These are phyloP conservation scores for Empidonax traillii DNA, from an alignment of 2,113 vertebrate genomes.

Conservation along the genomic window DNA sequence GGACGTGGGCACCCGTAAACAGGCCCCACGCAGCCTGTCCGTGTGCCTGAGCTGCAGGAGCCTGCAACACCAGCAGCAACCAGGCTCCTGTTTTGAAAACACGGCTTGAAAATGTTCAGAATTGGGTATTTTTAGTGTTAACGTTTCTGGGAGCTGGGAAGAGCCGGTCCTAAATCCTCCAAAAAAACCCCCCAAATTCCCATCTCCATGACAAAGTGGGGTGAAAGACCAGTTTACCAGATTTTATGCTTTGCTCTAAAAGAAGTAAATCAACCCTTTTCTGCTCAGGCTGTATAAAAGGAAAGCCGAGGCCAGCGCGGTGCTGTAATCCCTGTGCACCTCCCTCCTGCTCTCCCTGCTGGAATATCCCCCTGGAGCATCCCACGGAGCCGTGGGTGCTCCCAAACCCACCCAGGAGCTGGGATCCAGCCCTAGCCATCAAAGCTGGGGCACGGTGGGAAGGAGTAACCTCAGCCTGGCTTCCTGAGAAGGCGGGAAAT, in stretches of 20 bases:
- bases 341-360: accelerated
- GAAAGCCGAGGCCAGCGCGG: not conserved
- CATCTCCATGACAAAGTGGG: not conserved
- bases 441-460: not conserved
- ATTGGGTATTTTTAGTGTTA: not conserved
- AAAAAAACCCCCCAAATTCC: not conserved
- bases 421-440: not conserved
- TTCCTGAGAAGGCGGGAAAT: conserved; percentile 48
- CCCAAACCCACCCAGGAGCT: not conserved
- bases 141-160: not conserved
- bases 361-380: not conserved
- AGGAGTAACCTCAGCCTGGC: not conserved
- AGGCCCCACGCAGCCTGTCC: accelerated
- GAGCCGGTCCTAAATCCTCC: not conserved
- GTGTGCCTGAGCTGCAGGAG: not conserved
- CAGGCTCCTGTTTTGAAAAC: not conserved
- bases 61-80: not conserved
- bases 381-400: not conserved
- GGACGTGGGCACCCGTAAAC: not conserved
- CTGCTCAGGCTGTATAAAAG: not conserved
- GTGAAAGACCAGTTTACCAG: not conserved
- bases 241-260: not conserved
- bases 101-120: accelerated
- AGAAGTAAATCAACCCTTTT: not conserved
- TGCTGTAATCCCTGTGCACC: not conserved